phyloP scores from a whole-genome alignment of 2,797 vertebrate genomes.

The Sciaenops ocellatus region DNA sequence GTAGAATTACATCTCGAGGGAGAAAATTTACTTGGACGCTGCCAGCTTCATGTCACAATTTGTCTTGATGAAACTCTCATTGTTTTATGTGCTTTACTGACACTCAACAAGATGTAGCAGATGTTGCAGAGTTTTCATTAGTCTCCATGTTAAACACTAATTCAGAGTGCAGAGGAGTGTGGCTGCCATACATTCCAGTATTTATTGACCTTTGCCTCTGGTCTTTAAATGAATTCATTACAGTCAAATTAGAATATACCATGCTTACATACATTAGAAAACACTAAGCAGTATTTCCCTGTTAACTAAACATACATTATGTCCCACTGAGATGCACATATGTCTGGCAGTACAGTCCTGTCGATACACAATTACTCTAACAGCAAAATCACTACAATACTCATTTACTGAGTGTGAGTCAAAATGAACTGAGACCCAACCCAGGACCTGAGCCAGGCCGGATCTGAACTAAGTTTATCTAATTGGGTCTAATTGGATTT shows the following conservation, averaged over 20 bases:
- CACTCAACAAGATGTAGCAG: background rate
- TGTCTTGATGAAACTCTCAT: slow-evolving; percentile 21
- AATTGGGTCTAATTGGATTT: background rate
- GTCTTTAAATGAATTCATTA: too few species aligned
- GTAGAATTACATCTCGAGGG: background rate
- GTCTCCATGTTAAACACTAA: slow-evolving; percentile 4
- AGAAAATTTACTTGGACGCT: slow-evolving; percentile 18
- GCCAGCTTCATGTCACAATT: background rate
- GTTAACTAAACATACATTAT: background rate
- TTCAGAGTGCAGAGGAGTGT: background rate
- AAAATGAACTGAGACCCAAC: background rate
- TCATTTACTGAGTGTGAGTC: background rate
- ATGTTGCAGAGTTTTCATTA: slow-evolving; percentile 30
- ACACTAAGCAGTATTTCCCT: too few species aligned
- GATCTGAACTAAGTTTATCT: background rate
- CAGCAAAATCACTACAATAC: background rate
- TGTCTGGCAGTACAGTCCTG: background rate
- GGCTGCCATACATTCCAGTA: background rate
- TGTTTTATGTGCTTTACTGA: slow-evolving; percentile 16
- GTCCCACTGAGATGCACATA: background rate
- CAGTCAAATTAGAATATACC: too few species aligned
- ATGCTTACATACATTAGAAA: too few species aligned
- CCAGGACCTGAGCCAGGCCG: too few species aligned
- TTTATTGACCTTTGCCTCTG: too few species aligned
- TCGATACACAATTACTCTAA: background rate